These are phyloP conservation scores for Catostomus latipinnis DNA, from an alignment of 2,797 vertebrate genomes.

Conservation along the genomic window DNA sequence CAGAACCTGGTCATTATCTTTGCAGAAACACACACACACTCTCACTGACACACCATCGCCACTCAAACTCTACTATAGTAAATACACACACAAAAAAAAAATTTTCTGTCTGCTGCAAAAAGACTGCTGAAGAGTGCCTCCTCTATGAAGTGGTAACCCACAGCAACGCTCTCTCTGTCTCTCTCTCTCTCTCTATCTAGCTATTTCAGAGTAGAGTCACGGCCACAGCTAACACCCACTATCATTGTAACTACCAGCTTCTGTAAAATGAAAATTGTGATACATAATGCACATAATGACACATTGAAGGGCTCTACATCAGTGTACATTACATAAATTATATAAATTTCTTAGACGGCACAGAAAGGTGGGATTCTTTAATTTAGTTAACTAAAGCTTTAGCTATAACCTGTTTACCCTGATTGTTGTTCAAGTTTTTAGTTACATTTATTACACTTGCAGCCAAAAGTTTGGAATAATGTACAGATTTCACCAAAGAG, in stretches of 20 bases:
- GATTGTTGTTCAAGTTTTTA: background rate
- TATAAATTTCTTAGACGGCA: background rate
- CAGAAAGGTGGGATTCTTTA: background rate
- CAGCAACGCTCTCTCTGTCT: slow-evolving; percentile 56
- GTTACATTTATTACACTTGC: background rate
- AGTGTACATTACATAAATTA: background rate
- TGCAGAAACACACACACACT: slow-evolving; percentile 21
- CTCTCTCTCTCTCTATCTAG: slow-evolving; percentile 34
- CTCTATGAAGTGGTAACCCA: slow-evolving; percentile 59
- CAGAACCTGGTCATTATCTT: slow-evolving; percentile 58
- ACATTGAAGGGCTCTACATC: too few relatives aligned
- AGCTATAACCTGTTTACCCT: background rate
- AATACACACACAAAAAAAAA: slow-evolving; percentile 29
- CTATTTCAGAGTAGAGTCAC: slow-evolving; percentile 33
- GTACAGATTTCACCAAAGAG: too few relatives aligned
- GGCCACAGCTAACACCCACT: slow-evolving; percentile 31
- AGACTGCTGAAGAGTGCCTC: slow-evolving; percentile 43
- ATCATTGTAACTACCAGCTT: slow-evolving; percentile 22
- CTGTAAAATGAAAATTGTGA: slow-evolving; percentile 12
- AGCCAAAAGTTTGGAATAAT: background rate
- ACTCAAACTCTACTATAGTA: slow-evolving; percentile 29
- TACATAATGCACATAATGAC: background rate
- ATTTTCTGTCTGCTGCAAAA: slow-evolving; percentile 39
- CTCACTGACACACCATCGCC: slow-evolving; percentile 8
- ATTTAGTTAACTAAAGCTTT: background rate